Evolutionary conservation across 2,797 vertebrate genomes (phyloP).

Genomic region (Taeniopygia guttata): DNA sequence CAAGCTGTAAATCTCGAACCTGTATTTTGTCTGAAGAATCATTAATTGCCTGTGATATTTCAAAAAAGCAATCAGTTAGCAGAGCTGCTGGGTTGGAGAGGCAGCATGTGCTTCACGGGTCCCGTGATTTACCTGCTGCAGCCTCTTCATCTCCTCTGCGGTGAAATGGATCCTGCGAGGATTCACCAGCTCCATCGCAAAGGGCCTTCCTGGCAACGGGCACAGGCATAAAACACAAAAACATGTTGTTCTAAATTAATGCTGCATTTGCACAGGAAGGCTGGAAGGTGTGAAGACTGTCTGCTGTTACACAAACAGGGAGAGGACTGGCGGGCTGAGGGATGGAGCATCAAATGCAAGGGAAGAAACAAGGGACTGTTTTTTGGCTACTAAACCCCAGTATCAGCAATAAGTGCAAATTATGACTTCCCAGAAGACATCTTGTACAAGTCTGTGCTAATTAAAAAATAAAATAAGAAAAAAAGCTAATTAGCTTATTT

Average conservation of each 20-base stretch:
- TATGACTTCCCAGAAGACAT: slow-evolving; percentile 58
- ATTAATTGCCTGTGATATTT: slow-evolving; percentile 85
- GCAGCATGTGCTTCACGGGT: background rate
- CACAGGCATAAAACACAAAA: slow-evolving; percentile 55
- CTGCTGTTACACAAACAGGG: slow-evolving; percentile 28
- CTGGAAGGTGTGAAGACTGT: slow-evolving; percentile 54
- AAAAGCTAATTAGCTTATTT: slow-evolving; percentile 62
- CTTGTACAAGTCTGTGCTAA: slow-evolving; percentile 63
- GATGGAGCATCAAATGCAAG: slow-evolving; percentile 46
- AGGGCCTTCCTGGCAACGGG: slow-evolving; percentile 87
- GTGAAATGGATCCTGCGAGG: slow-evolving; percentile 82
- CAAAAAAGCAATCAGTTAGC: slow-evolving; percentile 39
- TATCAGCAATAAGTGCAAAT: slow-evolving; percentile 55
- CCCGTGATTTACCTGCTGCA: slow-evolving; percentile 87
- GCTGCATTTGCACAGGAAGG: slow-evolving; percentile 25
- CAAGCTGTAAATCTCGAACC: slow-evolving; percentile 94
- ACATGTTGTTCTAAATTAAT: slow-evolving; percentile 55
- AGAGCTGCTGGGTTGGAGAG: background rate
- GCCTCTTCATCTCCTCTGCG: slow-evolving; percentile 80
- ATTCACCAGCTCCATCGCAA: slow-evolving; percentile 93
- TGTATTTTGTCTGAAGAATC: slow-evolving; percentile 89
- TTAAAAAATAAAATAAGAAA: slow-evolving; percentile 69
- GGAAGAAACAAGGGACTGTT: slow-evolving; percentile 48
- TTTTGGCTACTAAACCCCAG: slow-evolving; percentile 41
- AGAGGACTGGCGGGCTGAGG: slow-evolving; percentile 20